Conservation (phyloP, 2,888 invertebrate species). For the Chouioia cunea region DNA sequence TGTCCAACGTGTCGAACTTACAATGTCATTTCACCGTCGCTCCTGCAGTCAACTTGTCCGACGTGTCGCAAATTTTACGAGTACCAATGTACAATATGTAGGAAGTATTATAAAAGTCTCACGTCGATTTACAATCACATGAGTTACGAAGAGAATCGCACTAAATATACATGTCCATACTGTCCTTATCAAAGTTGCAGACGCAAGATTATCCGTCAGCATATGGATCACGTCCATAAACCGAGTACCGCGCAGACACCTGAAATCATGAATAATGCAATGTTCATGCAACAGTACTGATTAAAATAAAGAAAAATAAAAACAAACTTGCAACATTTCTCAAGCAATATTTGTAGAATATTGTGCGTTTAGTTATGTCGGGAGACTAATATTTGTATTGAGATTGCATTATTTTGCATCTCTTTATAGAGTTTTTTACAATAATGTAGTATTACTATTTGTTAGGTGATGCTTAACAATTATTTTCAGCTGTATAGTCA, state of each 20-base stretch:
- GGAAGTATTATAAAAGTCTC: slow-evolving; percentile 6
- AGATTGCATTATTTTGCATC: not conserved
- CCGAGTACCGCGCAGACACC: not conserved
- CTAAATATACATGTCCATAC: too few relatives aligned
- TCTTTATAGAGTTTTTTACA: not conserved
- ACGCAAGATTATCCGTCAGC: too few relatives aligned
- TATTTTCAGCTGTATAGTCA: not conserved
- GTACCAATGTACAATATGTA: slow-evolving; percentile 13
- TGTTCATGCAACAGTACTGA: too few relatives aligned
- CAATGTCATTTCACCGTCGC: not conserved
- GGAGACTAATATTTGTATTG: not conserved
- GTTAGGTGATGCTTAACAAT: too few relatives aligned
- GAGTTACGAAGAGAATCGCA: slow-evolving; percentile 18
- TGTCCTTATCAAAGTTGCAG: too few relatives aligned
- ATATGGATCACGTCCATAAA: not conserved
- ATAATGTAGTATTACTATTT: too few relatives aligned
- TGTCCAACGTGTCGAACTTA: not conserved
- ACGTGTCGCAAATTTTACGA: slow-evolving; percentile 2
- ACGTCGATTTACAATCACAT: slow-evolving; percentile 14
- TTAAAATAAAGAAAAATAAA: too few relatives aligned
- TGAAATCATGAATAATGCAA: not conserved
- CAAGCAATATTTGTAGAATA: not conserved
- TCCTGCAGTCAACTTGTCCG: not conserved
- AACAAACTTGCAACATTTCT: too few relatives aligned
- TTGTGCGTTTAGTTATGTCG: not conserved